Evolutionary conservation across 2,113 vertebrate species (phyloP).

Genomic region (Microcebus lehilahytsara): DNA sequence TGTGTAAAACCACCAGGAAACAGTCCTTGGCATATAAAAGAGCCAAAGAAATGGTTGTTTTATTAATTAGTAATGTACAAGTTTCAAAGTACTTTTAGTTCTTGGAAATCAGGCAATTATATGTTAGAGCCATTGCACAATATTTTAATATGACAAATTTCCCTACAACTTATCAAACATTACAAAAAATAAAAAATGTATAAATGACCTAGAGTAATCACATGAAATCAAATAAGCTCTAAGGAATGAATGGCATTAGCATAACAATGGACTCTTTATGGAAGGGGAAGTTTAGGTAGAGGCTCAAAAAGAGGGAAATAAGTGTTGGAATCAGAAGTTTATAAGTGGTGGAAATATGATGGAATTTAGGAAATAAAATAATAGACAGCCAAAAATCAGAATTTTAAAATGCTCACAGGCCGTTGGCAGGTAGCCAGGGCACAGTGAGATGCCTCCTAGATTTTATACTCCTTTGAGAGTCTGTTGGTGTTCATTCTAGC

Average conservation of each 20-base stretch:
- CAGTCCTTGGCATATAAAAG: neutral
- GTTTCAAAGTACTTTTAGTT: neutral
- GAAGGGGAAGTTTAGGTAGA: neutral
- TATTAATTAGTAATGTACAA: neutral
- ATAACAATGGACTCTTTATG: neutral
- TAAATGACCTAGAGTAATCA: neutral
- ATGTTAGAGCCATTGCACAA: neutral
- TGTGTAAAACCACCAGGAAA: neutral
- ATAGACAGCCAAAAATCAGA: neutral
- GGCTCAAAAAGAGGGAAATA: neutral
- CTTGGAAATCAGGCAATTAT: neutral
- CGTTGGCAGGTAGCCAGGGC: no score
- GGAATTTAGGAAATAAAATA: neutral
- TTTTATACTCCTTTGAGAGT: no score
- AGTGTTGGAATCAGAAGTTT: neutral
- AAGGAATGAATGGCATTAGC: neutral
- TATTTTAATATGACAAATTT: neutral
- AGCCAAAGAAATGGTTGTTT: neutral
- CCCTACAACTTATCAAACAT: neutral
- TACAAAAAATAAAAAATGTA: neutral
- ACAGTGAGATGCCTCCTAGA: no score
- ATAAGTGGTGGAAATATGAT: neutral
- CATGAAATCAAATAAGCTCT: constrained; percentile 32
- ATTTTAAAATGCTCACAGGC: neutral
- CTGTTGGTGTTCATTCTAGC: no score